Base-by-base conservation (phyloP, 2,797 vertebrate species). In the Anabas testudineus region DNA sequence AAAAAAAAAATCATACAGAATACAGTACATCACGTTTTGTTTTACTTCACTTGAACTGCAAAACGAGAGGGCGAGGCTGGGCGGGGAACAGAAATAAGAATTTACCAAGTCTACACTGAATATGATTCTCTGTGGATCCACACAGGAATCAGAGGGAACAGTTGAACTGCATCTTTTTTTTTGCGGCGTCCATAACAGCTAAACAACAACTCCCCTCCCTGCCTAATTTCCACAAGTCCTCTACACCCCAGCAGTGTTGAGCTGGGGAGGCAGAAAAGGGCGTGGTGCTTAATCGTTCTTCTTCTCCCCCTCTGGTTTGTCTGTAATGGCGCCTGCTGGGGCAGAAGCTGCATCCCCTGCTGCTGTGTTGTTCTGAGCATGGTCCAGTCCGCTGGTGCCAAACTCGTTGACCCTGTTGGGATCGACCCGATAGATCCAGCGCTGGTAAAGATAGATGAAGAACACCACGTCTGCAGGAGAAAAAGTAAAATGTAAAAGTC, bases 401-500 rank as follows among this genome's bases (percentile, higher is more conserved):
- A 96, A 98, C 82, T 98, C 97, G 0, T 98, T 98, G 78, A 97
- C 84, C 18, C 97, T 93, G 22, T 95, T 97, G 46, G 94, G 96
- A 87, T 98, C 97, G 10, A 98, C 97, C 68, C 96, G 94, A 87
- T 98, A 98, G 90, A 98, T 98, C 97, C 96, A 98, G 80, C 97
- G 96, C 88, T 98, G 97, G 84, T 98, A 98, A 90, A 98, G 94
- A 90, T 98, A 98, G 86, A 98, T 93, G 92, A 98, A 98, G 92
- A 98, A 98, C 13, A 97, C 96, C 5, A 98, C 96, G 22, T 98
- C 96, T 98, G 88, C 4, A 41, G 49, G 43, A 9, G 16, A 69
- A 21, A 8, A 36, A 68, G 19, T 57, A 65, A 67, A 5, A 9
- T 10, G 7, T 26, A 14, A 0, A 32, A 58, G 28, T 36, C 2